Percentiles rank a stretch among this genome's conserved stretches.
phyloP scores from a whole-genome alignment of 2,888 invertebrate species.

The Eurois occulta region DNA sequence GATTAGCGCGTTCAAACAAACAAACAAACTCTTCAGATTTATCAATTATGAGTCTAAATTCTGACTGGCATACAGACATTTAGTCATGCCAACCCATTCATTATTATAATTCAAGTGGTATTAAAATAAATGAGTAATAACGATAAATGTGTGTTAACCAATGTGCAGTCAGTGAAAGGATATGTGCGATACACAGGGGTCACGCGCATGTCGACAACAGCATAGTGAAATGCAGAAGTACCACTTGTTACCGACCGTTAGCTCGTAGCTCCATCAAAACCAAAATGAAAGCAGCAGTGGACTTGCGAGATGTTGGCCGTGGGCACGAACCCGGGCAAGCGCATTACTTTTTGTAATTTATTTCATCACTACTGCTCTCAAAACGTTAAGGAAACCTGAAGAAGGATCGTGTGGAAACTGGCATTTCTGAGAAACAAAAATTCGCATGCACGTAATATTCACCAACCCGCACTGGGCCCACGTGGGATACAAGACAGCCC shows the following conservation, averaged over 20 bases:
- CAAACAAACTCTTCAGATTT: not conserved
- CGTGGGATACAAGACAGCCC: no score
- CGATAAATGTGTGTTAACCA: constrained; percentile 31
- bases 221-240: constrained; percentile 8
- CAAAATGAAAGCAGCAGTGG: not conserved
- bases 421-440: no score
- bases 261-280: not conserved
- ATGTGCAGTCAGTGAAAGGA: constrained; percentile 61
- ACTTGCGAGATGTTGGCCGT: not conserved
- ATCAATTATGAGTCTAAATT: not conserved
- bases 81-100: constrained; percentile 11
- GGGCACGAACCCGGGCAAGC: not conserved
- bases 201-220: not conserved
- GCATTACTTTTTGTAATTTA: not conserved
- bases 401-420: not conserved
- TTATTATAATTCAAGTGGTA: constrained; percentile 29
- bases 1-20: not conserved
- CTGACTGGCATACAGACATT: not conserved
- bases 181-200: constrained; percentile 46
- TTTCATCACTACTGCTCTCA: not conserved
- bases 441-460: no score
- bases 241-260: not conserved
- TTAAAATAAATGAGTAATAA: constrained; percentile 39
- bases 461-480: no score
- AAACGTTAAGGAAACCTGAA: not conserved